Percentiles rank a stretch among this genome's conserved stretches.
These are phyloP conservation scores for Tachina fera DNA, from an alignment of 2,888 invertebrate species.

Conservation along the genomic window DNA sequence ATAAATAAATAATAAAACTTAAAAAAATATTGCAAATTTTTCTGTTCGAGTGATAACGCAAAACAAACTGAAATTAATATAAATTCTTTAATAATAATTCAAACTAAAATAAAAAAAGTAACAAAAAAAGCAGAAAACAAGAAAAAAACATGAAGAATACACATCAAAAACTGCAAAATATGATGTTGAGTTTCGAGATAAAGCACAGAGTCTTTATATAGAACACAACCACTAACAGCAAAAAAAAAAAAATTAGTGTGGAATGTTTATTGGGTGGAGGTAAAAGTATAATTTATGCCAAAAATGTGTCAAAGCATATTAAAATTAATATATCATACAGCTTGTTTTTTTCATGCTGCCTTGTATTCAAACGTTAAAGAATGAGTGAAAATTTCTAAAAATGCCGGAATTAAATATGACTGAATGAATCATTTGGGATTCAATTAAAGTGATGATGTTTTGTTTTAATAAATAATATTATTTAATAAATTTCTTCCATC, in stretches of 20 bases:
- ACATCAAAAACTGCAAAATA: conserved; percentile 56
- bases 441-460: too few relatives aligned
- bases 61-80: conserved; percentile 50
- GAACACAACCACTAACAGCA: conserved; percentile 12
- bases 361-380: too few relatives aligned
- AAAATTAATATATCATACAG: too few relatives aligned
- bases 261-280: background rate
- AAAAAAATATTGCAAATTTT: conserved; percentile 1
- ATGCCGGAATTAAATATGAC: too few relatives aligned
- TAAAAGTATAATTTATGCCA: background rate
- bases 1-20: background rate
- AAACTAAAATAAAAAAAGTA: conserved; percentile 13
- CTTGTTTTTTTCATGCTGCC: too few relatives aligned
- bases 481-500: too few relatives aligned
- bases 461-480: too few relatives aligned
- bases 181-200: conserved; percentile 61
- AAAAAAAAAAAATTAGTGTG: conserved; percentile 10
- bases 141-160: conserved; percentile 22
- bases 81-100: conserved; percentile 58
- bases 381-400: too few relatives aligned
- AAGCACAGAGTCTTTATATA: conserved; percentile 56
- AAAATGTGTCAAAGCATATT: background rate
- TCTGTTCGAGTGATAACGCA: conserved; percentile 37
- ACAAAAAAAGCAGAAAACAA: background rate
- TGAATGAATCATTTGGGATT: too few relatives aligned